Conservation (phyloP, 2,113 vertebrate species). For the Elachura formosa region DNA sequence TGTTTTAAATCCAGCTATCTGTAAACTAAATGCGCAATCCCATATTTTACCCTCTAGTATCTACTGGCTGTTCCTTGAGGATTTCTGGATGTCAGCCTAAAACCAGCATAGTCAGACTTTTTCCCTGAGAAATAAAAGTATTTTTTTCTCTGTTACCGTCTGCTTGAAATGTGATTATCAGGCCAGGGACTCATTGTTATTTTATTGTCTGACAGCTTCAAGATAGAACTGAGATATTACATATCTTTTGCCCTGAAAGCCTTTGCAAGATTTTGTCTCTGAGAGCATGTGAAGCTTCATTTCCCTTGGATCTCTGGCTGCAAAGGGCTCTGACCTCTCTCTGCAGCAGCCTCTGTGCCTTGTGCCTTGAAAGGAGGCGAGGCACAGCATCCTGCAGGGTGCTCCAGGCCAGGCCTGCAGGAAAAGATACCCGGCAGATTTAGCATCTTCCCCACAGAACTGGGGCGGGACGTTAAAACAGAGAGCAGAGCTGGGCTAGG, state of each 20-base stretch:
- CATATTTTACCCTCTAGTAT: neutral
- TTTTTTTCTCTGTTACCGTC: neutral
- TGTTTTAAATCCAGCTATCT: neutral
- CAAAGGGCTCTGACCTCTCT: neutral
- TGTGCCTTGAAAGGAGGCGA: neutral
- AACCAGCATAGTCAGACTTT: neutral
- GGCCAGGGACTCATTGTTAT: neutral
- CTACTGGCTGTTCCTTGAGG: neutral
- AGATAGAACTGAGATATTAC: slow-evolving; percentile 20
- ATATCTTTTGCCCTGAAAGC: neutral
- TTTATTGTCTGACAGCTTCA: slow-evolving; percentile 17
- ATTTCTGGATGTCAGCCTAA: neutral
- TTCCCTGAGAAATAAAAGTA: neutral
- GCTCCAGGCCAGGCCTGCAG: neutral
- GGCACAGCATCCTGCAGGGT: neutral
- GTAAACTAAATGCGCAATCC: neutral
- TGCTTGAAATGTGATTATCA: neutral
- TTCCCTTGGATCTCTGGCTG: neutral
- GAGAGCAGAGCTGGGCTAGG: neutral
- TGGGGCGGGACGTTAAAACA: neutral
- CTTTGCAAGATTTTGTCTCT: neutral
- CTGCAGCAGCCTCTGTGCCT: neutral
- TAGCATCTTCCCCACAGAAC: neutral
- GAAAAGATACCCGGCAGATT: neutral
- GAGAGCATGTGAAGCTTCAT: neutral